Evolutionary conservation across 2,888 invertebrate species (phyloP).

Genomic region (Tenthredo scrophulariae): DNA sequence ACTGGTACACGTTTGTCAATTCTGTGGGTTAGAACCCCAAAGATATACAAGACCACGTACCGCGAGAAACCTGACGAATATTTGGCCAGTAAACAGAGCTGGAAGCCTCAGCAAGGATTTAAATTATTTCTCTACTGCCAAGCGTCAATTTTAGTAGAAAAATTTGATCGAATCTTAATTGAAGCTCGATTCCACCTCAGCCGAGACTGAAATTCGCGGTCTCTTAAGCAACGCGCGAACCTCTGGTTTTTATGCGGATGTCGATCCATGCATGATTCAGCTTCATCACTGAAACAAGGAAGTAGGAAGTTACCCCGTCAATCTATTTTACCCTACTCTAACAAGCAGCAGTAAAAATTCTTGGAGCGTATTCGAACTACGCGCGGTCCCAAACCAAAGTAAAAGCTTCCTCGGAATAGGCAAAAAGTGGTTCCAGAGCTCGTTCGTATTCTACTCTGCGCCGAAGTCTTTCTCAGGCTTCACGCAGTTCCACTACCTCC

Average conservation of each 20-base stretch:
- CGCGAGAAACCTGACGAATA: conserved; percentile 1
- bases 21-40: background rate
- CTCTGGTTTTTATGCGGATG: background rate
- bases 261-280: background rate
- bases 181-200: background rate
- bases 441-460: background rate
- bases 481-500: conserved; percentile 13
- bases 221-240: background rate
- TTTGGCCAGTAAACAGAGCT: background rate
- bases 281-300: background rate
- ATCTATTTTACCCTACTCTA: conserved; percentile 12
- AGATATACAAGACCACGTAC: background rate
- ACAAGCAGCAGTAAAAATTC: conserved; percentile 13
- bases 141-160: background rate
- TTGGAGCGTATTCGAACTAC: conserved; percentile 28
- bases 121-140: background rate
- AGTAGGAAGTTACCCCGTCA: background rate
- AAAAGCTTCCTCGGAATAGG: conserved; percentile 20
- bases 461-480: conserved; percentile 7
- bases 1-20: background rate
- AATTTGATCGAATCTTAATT: background rate
- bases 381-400: background rate
- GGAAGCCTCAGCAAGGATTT: background rate
- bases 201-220: background rate
- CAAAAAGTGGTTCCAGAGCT: conserved; percentile 26